Base-by-base conservation (phyloP, 2,113 vertebrate genomes). In the Antennarius striatus region DNA sequence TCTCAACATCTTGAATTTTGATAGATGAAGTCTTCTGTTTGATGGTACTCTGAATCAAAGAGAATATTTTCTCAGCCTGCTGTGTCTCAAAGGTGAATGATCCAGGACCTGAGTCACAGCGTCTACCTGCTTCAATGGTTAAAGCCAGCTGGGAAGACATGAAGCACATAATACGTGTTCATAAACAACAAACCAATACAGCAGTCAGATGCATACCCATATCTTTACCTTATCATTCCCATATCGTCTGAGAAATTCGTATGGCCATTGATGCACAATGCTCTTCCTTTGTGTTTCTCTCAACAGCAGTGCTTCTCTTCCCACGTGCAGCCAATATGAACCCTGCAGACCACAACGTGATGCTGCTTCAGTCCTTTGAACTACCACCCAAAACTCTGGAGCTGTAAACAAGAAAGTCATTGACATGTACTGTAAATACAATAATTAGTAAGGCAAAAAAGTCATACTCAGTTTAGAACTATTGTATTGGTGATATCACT, bases 91-190 rank as follows among this genome's bases (percentile, higher is more conserved):
- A 99, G 61, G 86, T 94, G 88, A 99, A 97, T 15, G 91, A 94
- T 3, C 98, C 98, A 0, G 96, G 94, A 36, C 98, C 98, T 0
- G 96, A 98, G 12, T 92, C 89, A 6, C 96, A 98, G 62, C 96
- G 95, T 11, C 96, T 88, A 6, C 98, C 96, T 0, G 97, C 95
- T 86, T 99, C 97, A 0, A 99, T 95, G n/a, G 94, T 95, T 71
- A 99, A 94, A 78, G 92, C 86, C 70, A 93, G 75, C 98, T 99
- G 83, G 43, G n/a, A 70, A 61, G 29, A 54, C 6, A 47, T 22
- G 55, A 12, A 48, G 2, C 12, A 36, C 4, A 45, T 48, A 28
- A 51, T 9, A 10, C 48, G 12, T 40, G 39, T 40, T 40, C 3
- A 6, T 3, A 40, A 40, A 45, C n/a, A 51, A 9, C 17, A 46